Conservation (phyloP, 2,888 invertebrate genomes). For the Pseudanteris insignis region DNA sequence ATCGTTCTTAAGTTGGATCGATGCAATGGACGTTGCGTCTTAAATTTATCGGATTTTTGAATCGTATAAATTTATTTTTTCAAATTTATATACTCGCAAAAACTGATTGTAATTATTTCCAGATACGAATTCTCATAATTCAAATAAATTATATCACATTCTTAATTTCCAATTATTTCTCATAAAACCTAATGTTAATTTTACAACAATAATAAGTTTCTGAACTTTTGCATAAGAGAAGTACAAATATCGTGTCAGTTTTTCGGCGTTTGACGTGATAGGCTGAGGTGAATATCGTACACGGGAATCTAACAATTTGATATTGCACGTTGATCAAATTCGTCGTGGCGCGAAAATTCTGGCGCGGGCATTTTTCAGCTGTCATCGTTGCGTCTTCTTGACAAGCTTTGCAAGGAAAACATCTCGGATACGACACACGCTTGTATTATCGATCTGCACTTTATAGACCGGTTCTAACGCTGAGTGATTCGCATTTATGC, state of each 20-base stretch:
- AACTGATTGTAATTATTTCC: no score
- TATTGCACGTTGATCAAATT: conserved; percentile 6
- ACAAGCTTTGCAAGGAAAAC: conserved; percentile 27
- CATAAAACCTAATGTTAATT: no score
- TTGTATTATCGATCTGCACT: conserved; percentile 28
- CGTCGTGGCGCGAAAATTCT: conserved; percentile 8
- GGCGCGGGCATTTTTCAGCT: conserved; percentile 23
- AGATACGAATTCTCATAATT: no score
- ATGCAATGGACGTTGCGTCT: no score
- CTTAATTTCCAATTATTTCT: no score
- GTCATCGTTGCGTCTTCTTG: conserved; percentile 31
- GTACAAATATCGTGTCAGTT: conserved; percentile 7
- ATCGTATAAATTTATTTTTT: no score
- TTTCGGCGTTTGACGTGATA: conserved; percentile 9
- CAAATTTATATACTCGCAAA: no score
- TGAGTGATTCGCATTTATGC: conserved; percentile 43
- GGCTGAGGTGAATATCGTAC: background rate
- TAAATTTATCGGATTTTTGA: no score
- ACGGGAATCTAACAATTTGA: conserved; percentile 1
- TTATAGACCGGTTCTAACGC: conserved; percentile 38
- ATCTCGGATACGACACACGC: conserved; percentile 29
- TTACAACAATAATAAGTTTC: no score
- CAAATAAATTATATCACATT: no score
- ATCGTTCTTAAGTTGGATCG: no score
- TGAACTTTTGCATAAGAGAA: no score